Evolutionary conservation across 2,797 vertebrate genomes (phyloP).

Genomic region (Paedocypris micromegethes): DNA sequence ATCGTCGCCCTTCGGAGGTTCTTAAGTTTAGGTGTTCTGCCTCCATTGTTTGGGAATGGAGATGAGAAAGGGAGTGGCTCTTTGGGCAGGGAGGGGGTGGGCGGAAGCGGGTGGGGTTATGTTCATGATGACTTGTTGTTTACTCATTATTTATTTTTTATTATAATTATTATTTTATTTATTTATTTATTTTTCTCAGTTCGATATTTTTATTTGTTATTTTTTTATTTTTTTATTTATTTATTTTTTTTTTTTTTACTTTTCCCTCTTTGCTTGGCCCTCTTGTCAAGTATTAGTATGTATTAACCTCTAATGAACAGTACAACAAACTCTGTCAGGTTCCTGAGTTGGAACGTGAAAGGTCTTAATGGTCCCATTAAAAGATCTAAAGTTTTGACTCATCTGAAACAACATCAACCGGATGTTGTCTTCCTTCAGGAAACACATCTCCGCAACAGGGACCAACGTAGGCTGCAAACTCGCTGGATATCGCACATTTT

Average conservation of each 20-base stretch:
- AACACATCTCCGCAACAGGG: neutral
- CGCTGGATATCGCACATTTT: no score
- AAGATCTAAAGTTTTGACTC: neutral
- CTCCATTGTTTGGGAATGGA: neutral
- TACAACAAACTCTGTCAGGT: neutral
- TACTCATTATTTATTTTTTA: no score
- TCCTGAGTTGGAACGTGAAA: conserved; percentile 1
- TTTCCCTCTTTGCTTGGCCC: neutral
- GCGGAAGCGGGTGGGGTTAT: neutral
- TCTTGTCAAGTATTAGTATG: no score
- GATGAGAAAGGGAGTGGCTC: neutral
- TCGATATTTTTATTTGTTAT: no score
- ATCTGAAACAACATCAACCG: no score
- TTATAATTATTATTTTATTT: no score
- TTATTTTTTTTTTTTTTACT: neutral
- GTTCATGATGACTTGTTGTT: neutral
- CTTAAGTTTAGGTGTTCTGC: neutral
- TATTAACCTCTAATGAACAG: neutral
- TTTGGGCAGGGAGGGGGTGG: no score
- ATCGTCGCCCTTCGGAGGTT: neutral
- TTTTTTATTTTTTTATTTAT: no score
- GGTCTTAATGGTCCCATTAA: neutral
- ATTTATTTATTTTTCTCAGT: no score
- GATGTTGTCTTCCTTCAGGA: neutral
- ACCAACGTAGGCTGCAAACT: neutral